phyloP scores from a whole-genome alignment of 2,113 vertebrate genomes.

The Vulpes lagopus region DNA sequence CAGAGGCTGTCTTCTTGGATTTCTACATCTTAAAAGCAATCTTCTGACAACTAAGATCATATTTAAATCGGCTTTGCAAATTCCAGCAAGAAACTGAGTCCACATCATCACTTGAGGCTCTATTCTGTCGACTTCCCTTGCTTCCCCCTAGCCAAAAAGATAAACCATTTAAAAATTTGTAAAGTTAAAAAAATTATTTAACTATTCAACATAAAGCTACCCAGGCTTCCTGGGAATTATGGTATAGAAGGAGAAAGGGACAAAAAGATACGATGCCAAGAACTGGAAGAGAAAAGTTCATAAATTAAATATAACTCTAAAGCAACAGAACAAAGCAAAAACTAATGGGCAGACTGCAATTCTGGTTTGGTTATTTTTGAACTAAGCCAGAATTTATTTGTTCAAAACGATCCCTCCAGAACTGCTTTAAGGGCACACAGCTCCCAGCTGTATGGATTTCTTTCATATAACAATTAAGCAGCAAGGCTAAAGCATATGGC shows the following conservation, averaged over 20 bases:
- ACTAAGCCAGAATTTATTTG: slow-evolving; percentile 25
- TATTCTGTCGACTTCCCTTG: slow-evolving; percentile 68
- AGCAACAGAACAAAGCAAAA: background rate
- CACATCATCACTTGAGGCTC: slow-evolving; percentile 40
- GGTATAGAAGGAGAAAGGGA: background rate
- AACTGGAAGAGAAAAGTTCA: background rate
- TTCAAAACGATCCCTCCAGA: background rate
- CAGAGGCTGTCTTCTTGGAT: slow-evolving; percentile 71
- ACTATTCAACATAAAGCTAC: background rate
- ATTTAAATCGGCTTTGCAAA: slow-evolving; percentile 78
- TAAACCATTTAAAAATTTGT: slow-evolving; percentile 43
- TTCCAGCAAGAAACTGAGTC: slow-evolving; percentile 77
- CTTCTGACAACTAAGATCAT: slow-evolving; percentile 70
- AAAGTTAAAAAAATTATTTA: background rate
- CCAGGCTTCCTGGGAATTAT: background rate
- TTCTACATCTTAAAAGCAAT: slow-evolving; percentile 70
- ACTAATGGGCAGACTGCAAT: background rate
- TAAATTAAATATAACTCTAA: background rate
- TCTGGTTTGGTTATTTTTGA: background rate
- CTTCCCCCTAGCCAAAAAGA: slow-evolving; percentile 78
- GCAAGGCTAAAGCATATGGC: background rate
- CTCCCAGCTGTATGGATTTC: background rate
- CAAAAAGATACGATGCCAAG: background rate
- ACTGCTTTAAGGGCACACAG: background rate
- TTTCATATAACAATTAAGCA: background rate